phyloP scores from a whole-genome alignment of 2,888 invertebrate species.

The Exocentrus adspersus region DNA sequence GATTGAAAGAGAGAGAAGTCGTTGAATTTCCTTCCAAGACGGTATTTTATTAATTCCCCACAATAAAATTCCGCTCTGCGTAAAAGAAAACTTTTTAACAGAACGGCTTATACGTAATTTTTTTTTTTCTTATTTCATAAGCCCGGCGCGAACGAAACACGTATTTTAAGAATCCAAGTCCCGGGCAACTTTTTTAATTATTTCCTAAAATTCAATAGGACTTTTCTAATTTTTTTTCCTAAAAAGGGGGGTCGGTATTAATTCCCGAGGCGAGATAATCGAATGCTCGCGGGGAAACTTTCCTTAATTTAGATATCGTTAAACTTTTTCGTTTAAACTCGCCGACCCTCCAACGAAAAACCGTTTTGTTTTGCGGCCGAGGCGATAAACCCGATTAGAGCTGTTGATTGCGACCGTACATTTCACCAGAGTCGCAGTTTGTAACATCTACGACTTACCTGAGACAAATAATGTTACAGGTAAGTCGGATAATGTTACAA shows the following conservation, averaged over 20 bases:
- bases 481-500: no score
- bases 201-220: conserved; percentile 25
- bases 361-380: conserved; percentile 9
- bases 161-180: conserved; percentile 1
- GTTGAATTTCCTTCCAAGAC: not conserved
- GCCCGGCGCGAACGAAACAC: not conserved
- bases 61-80: not conserved
- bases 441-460: no score
- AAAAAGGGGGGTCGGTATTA: conserved; percentile 30
- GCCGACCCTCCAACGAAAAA: conserved; percentile 4
- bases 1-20: no score
- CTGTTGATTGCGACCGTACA: no score
- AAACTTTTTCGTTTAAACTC: conserved; percentile 50
- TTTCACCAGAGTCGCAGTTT: no score
- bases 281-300: conserved; percentile 47
- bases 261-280: conserved; percentile 44
- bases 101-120: not conserved
- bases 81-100: conserved; percentile 1
- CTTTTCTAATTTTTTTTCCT: conserved; percentile 26
- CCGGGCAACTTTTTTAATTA: conserved; percentile 34
- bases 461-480: no score
- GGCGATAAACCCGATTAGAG: no score
- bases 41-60: not conserved
- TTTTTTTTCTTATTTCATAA: not conserved
- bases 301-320: conserved; percentile 53